These are phyloP conservation scores for Dugesia japonica DNA, from an alignment of 2,888 invertebrate genomes.

Conservation along the genomic window DNA sequence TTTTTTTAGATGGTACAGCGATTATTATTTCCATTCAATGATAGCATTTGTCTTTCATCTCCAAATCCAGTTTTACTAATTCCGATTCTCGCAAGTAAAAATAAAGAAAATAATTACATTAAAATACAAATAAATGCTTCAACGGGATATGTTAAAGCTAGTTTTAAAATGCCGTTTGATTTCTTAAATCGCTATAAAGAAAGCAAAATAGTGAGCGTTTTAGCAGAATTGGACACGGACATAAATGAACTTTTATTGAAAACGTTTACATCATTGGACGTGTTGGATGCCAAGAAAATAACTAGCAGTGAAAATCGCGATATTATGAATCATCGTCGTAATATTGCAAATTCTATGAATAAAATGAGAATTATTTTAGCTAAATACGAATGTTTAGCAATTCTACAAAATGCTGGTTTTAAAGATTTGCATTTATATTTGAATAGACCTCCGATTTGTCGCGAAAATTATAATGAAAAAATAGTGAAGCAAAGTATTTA, in stretches of 20 bases:
- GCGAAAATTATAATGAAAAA: background rate
- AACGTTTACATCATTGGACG: background rate
- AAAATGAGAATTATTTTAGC: background rate
- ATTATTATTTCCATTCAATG: background rate
- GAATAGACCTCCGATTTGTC: background rate
- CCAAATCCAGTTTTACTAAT: background rate
- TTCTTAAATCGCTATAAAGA: background rate
- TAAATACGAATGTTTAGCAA: constrained; percentile 3
- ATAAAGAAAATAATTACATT: background rate
- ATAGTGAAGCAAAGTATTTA: background rate
- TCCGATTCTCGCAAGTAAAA: background rate
- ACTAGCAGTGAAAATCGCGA: background rate
- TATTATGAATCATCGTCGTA: background rate
- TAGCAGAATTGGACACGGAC: background rate
- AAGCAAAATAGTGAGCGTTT: background rate
- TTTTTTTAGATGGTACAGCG: background rate
- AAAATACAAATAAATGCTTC: background rate
- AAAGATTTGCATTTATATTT: background rate
- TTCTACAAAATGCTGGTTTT: background rate
- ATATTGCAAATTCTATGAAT: background rate
- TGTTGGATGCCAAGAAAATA: background rate
- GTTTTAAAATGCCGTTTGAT: constrained; percentile 6
- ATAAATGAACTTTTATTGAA: background rate
- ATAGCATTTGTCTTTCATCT: background rate
- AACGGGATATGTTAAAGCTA: background rate